phyloP scores from a whole-genome alignment of 2,797 vertebrate species.

The Sebastes taczanowskii region DNA sequence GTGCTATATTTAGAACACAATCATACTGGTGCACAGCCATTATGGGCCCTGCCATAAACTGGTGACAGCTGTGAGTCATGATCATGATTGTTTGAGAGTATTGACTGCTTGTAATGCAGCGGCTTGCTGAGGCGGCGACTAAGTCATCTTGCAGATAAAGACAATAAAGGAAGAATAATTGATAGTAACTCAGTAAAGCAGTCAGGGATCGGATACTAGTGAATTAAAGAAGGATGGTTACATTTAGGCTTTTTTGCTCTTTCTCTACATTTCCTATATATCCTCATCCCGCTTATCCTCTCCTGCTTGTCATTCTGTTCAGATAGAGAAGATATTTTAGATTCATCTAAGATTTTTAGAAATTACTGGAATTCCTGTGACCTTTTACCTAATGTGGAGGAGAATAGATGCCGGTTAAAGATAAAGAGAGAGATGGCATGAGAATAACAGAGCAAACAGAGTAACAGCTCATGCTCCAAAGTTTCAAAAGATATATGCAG shows the following conservation, averaged over 20 bases:
- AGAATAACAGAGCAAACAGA: neutral
- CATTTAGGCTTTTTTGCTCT: neutral
- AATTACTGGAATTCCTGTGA: neutral
- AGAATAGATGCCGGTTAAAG: neutral
- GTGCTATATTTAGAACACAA: constrained; percentile 59
- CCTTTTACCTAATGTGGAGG: neutral
- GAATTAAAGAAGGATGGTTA: constrained; percentile 1
- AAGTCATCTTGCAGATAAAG: constrained; percentile 16
- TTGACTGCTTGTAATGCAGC: constrained; percentile 49
- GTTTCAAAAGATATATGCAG: too few species aligned
- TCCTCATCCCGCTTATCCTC: neutral
- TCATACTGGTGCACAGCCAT: constrained; percentile 54
- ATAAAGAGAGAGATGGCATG: neutral
- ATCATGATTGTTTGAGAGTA: constrained; percentile 52
- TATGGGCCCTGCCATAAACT: constrained; percentile 52
- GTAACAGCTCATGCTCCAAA: neutral
- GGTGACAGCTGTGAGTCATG: constrained; percentile 61
- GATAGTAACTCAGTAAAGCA: constrained; percentile 14
- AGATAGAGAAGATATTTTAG: neutral
- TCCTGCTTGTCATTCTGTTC: neutral
- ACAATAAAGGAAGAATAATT: constrained; percentile 31
- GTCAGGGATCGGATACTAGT: neutral
- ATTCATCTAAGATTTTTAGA: neutral
- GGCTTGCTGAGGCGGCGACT: constrained; percentile 28
- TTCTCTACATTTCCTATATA: neutral